Evolutionary conservation across 2,113 vertebrate genomes (phyloP).

Genomic region (Pangasianodon hypophthalmus): DNA sequence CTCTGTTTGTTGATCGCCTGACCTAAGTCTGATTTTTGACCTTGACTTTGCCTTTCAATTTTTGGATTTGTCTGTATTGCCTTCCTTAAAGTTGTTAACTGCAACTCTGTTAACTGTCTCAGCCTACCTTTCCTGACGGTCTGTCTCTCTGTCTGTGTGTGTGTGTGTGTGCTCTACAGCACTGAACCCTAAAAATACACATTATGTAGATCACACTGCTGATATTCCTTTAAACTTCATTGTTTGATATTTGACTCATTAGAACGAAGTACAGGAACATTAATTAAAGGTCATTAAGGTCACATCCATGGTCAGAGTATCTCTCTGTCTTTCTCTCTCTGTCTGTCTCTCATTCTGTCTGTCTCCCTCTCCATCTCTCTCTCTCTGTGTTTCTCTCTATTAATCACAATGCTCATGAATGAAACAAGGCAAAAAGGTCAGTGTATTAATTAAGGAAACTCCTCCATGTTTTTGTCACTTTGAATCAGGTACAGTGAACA

Average conservation of each 20-base stretch:
- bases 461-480: slow-evolving; percentile 52
- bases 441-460: slow-evolving; percentile 61
- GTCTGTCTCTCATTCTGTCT: too few species aligned
- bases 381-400: slow-evolving; percentile 10
- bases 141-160: background rate
- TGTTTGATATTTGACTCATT: background rate
- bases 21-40: too few species aligned
- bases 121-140: too few species aligned
- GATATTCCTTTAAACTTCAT: background rate
- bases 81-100: too few species aligned
- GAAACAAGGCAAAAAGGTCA: slow-evolving; percentile 59
- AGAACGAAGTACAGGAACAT: background rate
- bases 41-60: too few species aligned
- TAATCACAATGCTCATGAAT: slow-evolving; percentile 25
- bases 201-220: background rate
- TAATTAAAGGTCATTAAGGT: background rate
- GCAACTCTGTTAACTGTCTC: too few species aligned
- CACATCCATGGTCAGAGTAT: background rate
- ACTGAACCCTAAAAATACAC: too few species aligned
- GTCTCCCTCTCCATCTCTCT: slow-evolving; percentile 29
- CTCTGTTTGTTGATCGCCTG: too few species aligned
- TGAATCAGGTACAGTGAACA: slow-evolving; percentile 43
- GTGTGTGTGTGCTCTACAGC: background rate
- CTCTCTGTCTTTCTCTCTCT: slow-evolving; percentile 29
- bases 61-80: too few species aligned